phyloP scores from a whole-genome alignment of 2,888 invertebrate species.

The Caenorhabditis wallacei region DNA sequence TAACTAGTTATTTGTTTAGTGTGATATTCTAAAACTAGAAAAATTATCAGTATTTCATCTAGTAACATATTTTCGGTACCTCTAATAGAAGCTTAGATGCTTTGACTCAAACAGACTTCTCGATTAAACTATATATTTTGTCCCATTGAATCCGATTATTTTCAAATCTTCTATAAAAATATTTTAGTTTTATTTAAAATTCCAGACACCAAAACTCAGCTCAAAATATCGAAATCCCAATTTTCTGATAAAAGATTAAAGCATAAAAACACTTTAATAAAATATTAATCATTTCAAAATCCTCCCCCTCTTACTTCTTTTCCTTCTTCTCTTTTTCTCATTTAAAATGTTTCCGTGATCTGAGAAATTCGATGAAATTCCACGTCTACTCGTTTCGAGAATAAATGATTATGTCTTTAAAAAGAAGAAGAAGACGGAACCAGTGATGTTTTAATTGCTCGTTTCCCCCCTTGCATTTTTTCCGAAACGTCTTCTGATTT shows the following conservation, averaged over 20 bases:
- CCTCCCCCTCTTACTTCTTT: not conserved
- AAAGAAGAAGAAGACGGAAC: not conserved
- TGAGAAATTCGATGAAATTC: conserved; percentile 13
- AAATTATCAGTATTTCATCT: no score
- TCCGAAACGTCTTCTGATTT: not conserved
- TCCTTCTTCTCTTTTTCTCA: not conserved
- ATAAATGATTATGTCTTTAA: not conserved
- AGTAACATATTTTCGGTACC: no score
- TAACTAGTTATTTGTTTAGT: no score
- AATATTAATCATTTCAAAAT: not conserved
- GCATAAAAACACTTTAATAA: not conserved
- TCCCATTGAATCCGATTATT: no score
- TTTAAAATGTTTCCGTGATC: not conserved
- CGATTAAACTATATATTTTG: no score
- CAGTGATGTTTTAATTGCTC: conserved; percentile 17
- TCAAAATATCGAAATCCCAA: not conserved
- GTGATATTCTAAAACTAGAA: no score
- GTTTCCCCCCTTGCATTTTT: not conserved
- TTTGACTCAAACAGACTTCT: no score
- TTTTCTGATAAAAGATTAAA: not conserved
- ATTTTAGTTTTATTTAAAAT: no score
- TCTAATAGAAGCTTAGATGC: no score
- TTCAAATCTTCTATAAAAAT: no score
- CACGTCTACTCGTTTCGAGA: conserved; percentile 12
- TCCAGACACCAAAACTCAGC: not conserved